Conservation (phyloP, 2,797 vertebrate species). For the Zalophus californianus region DNA sequence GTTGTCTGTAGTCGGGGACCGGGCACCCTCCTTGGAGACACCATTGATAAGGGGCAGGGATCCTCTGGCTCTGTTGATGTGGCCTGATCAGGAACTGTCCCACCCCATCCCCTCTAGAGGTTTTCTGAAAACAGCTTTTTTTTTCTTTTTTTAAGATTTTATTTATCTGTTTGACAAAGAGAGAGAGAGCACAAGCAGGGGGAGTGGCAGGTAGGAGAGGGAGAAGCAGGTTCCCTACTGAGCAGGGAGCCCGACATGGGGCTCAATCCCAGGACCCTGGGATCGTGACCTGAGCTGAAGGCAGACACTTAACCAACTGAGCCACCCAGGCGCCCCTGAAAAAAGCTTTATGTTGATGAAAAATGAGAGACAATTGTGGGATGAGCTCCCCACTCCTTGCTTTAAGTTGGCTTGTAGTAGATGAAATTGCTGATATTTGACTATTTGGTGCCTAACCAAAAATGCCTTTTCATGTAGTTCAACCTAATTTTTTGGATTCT, state of each 20-base stretch:
- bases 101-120: not conserved
- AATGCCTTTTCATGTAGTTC: not conserved
- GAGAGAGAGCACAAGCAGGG: too few relatives aligned
- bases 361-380: not conserved
- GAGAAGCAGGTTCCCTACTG: too few relatives aligned
- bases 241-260: too few relatives aligned
- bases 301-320: too few relatives aligned
- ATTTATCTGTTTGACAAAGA: too few relatives aligned
- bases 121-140: not conserved
- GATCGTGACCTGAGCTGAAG: too few relatives aligned
- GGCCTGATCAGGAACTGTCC: not conserved
- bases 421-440: constrained; percentile 2
- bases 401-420: not conserved
- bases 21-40: not conserved
- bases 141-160: not conserved
- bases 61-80: not conserved
- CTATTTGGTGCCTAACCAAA: not conserved
- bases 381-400: not conserved
- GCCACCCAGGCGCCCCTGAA: not conserved
- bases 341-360: not conserved
- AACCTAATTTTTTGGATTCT: not conserved
- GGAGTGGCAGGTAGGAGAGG: too few relatives aligned
- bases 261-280: too few relatives aligned
- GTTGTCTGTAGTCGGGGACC: fast-evolving
- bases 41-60: not conserved